Evolutionary conservation across 2,888 invertebrate genomes (phyloP).

Genomic region (Ectemnius continuus): DNA sequence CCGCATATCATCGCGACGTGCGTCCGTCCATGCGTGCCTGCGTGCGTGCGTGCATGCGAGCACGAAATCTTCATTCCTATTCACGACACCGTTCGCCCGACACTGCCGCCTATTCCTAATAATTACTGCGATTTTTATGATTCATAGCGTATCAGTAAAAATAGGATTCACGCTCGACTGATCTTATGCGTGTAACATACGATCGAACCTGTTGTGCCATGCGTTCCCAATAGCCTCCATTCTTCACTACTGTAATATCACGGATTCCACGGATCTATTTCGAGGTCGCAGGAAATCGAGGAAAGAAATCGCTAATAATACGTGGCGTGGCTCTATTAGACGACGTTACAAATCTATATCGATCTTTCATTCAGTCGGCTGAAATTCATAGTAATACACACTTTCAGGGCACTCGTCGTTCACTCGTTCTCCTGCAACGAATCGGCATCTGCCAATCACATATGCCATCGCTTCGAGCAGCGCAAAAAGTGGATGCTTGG

Average conservation of each 20-base stretch:
- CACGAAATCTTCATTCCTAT: conserved; percentile 32
- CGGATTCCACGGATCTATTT: not conserved
- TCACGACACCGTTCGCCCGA: conserved; percentile 15
- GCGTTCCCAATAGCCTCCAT: too few relatives aligned
- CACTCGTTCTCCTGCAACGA: too few relatives aligned
- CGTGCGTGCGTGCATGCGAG: conserved; percentile 14
- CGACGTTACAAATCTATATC: too few relatives aligned
- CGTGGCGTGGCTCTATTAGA: too few relatives aligned
- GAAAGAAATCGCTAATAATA: too few relatives aligned
- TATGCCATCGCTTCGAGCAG: too few relatives aligned
- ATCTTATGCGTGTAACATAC: not conserved
- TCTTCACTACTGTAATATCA: too few relatives aligned
- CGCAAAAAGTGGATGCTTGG: too few relatives aligned
- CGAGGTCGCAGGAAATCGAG: not conserved
- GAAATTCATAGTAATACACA: not conserved
- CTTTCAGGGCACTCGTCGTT: not conserved
- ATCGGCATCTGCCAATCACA: too few relatives aligned
- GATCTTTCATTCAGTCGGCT: too few relatives aligned
- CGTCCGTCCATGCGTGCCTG: not conserved
- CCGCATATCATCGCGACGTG: not conserved
- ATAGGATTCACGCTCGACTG: not conserved
- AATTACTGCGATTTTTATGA: not conserved
- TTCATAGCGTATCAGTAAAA: not conserved
- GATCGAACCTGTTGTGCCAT: not conserved
- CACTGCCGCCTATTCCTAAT: too few relatives aligned